Percentiles rank a stretch among this genome's conserved stretches.
phyloP scores from a whole-genome alignment of 2,113 vertebrate genomes.

The Zosterops borbonicus region DNA sequence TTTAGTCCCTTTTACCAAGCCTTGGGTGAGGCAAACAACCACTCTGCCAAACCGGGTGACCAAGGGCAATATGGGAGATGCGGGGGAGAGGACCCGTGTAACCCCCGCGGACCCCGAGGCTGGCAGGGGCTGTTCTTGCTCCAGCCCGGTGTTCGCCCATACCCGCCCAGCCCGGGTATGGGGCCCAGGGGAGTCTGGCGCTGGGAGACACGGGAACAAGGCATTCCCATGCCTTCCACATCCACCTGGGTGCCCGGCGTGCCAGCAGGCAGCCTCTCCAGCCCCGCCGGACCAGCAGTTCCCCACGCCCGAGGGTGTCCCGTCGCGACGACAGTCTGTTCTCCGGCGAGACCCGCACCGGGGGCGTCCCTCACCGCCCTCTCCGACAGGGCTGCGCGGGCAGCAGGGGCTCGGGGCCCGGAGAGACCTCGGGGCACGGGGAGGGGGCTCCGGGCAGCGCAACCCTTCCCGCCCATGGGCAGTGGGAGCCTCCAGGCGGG shows the following conservation, averaged over 20 bases:
- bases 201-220: neutral
- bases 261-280: neutral
- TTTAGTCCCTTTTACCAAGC: neutral
- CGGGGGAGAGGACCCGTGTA: neutral
- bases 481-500: accelerated
- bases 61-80: neutral
- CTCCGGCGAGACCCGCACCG: neutral
- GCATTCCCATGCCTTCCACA: neutral
- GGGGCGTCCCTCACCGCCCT: too few relatives aligned
- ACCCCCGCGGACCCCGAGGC: neutral
- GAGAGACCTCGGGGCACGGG: neutral
- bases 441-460: neutral
- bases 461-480: neutral
- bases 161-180: neutral
- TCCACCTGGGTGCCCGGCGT: neutral
- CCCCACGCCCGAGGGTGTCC: accelerated
- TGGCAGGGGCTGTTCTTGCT: neutral
- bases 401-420: neutral
- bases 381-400: neutral
- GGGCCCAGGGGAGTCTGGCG: too few relatives aligned
- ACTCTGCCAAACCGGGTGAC: neutral
- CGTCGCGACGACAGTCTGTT: too few relatives aligned
- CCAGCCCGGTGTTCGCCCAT: neutral
- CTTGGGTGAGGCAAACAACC: neutral
- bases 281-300: neutral